A percentile compares a stretch with the other conserved stretches of the same genome.
Conservation (phyloP, 2,113 vertebrate species). For the Mirza zaza region DNA sequence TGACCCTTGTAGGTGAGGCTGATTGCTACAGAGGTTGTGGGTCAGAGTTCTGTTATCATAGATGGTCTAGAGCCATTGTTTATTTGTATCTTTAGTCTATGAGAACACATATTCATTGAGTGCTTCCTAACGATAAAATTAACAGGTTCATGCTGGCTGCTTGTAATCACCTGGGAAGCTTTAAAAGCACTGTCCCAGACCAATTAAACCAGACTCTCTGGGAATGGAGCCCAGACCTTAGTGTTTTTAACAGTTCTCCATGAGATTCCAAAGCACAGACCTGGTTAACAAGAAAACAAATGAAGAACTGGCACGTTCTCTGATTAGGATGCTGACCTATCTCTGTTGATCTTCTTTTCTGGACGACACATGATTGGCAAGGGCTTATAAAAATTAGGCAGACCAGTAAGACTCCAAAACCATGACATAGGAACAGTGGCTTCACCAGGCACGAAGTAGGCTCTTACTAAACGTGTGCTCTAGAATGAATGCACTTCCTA, state of each 20-base stretch:
- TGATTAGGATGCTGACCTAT: neutral
- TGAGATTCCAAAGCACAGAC: neutral
- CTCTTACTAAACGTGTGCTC: neutral
- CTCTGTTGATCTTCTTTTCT: neutral
- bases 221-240: neutral
- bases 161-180: neutral
- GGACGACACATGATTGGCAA: neutral
- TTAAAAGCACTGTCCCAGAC: neutral
- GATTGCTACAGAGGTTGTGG: neutral
- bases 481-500: neutral
- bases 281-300: neutral
- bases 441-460: neutral
- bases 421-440: neutral
- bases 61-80: neutral
- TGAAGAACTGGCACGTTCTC: neutral
- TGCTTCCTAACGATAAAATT: neutral
- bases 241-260: neutral
- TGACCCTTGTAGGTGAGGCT: neutral
- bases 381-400: neutral
- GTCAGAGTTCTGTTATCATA: neutral
- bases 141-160: neutral
- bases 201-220: neutral
- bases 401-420: neutral
- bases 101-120: neutral
- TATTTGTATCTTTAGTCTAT: neutral